Conservation (phyloP, 1,140 invertebrate genomes). For the Marisa cornuarietis region DNA sequence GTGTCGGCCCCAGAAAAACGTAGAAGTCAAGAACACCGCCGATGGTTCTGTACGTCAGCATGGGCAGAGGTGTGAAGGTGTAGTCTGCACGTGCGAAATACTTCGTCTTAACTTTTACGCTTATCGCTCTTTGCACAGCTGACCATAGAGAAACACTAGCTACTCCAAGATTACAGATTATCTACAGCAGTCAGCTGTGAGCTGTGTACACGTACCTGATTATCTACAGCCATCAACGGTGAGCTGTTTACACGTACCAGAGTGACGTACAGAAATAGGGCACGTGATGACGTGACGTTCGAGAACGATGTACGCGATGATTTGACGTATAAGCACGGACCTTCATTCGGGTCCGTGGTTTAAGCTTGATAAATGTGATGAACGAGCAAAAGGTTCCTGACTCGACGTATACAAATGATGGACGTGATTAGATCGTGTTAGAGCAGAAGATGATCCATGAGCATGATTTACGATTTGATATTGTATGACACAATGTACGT, state of each 20-base stretch:
- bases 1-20: slow-evolving; percentile 63
- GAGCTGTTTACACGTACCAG: no score
- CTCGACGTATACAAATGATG: not conserved
- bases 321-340: no score
- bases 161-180: no score
- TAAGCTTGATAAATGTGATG: not conserved
- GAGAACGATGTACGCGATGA: not conserved
- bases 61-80: slow-evolving; percentile 41
- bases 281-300: not conserved
- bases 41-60: slow-evolving; percentile 55
- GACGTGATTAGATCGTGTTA: not conserved
- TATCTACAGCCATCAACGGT: no score
- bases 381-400: not conserved
- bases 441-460: not conserved
- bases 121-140: no score
- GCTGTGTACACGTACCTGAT: no score
- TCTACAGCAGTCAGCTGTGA: no score
- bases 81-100: slow-evolving; percentile 56
- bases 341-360: no score
- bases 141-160: no score
- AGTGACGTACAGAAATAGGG: not conserved
- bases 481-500: not conserved
- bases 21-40: slow-evolving; percentile 63
- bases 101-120: no score
- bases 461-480: no score